Base-by-base conservation (phyloP, 2,888 invertebrate species). In the Xiphydria camelus region DNA sequence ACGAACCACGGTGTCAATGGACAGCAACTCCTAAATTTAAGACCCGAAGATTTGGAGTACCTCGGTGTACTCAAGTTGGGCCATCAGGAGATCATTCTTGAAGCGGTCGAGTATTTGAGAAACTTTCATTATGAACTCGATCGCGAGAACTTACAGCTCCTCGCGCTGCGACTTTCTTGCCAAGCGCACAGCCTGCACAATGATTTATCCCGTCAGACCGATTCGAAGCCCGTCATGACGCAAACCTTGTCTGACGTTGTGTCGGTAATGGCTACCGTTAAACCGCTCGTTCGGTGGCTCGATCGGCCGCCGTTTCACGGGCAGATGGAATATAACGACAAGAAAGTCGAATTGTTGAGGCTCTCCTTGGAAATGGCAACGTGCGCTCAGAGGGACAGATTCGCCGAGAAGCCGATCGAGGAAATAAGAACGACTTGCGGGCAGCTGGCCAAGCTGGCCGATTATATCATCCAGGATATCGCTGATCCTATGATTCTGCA, bases 61-160 rank as follows among this genome's bases (percentile, higher is more conserved):
- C 81, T 96, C 41, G 91, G 93, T 15, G 87, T 97, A 67, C 79
- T 80, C 49, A 87, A 89, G 70, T 84, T 97, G 51, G 96, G 96
- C 6, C 95, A 96, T 73, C 94, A 96, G 75, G 95, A 95, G 74
- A 84, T 94, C 41, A 85, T 97, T 52, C 80, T 97, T 33, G 94
- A 95, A 76, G 94, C 94, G 37, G 90, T 96, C 9, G 93, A 94
- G 64, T 88, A 93, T 61, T 81, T 97, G 34, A 80, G 90, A 60
- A 89, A 92, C 77, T 90, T 95, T 78, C 92, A 95, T 73, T 94
- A 91, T 79, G 92, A 92, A 70, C 78, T 93, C 66, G 89, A 92
- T 53, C 85, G 90, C 59, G 96, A 97, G 78, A 96, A 94, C 75
- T 79, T 96, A 51, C 95, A 96, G 78, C 85, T 89, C 59, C 79